Base-by-base conservation (phyloP, 2,113 vertebrate species). In the Lamprotornis superbus region DNA sequence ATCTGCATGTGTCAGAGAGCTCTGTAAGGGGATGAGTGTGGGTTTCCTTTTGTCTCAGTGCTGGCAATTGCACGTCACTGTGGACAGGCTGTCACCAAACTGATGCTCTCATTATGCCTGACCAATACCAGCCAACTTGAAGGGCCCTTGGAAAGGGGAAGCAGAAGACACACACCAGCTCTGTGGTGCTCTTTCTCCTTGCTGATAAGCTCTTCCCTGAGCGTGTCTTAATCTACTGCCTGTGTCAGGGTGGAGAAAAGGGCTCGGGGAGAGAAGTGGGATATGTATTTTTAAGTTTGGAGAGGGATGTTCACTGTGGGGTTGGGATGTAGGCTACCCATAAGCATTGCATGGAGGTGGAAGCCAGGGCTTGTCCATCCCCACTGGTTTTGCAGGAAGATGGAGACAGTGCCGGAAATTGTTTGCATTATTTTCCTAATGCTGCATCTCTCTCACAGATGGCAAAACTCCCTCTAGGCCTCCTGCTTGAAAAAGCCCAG, bases 11-110 rank as follows among this genome's bases (percentile, higher is more conserved):
- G 78, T 69, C 9, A 6, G 73, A 83, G 68, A 56, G n/a, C 7
- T 24, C 52, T 75, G 47, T 46, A 10, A 64, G 33, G 35, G 3
- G 18, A 42, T 25, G 75, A 87, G 49, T 2, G 39, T 44, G 70
- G 44, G 12, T 90, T 92, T 73, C 86, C 53, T 73, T 68, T 79
- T 82, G 39, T 52, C 49, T 23, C 78, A 18, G 42, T 4, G 30
- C 56, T 70, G 85, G 65, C 2, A 9, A 37, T 47, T 25, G 69
- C 1, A 0, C 0, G 1, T 60, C 21, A 0, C 7, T 84, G 55
- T 42, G 69, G 85, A 46, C 75, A 78, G 65, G 39, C 74, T 90
- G 44, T 39, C 33, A 67, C 60, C 39, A 91, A 84, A 59, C 28
- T 35, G 40, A 33, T 0, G 0, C 49, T 77, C 40, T 39, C n/a